Base-by-base conservation (phyloP, 2,888 invertebrate species). In the Schrankia costaestrigalis region DNA sequence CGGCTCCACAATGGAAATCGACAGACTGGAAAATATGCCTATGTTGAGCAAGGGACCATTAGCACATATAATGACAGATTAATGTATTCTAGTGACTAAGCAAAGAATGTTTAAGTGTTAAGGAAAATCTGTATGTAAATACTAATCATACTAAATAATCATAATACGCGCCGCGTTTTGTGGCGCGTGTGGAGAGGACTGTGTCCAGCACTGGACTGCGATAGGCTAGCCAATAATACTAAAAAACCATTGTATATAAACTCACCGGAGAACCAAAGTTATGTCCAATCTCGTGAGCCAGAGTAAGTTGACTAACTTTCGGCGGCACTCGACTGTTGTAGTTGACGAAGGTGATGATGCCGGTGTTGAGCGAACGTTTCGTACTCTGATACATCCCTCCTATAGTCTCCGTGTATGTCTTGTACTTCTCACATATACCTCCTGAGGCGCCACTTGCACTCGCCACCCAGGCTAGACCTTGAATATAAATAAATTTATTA, bases 281-380 rank as follows among this genome's bases (percentile, higher is more conserved):
- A 75, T 99, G 99, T 2, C 99, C 99, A 56, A 96, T 96, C 85
- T 99, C 99, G 78, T 99, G 99, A 1, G 99, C 99, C 52, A 99
- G 88, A 1, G 99, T 99, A 42, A 99, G 86, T 76, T 99, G 98
- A 18, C 98, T 98, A 12, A 99, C 99, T 84, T 98, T 97, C 0
- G 98, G 97, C 35, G 99, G 98, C 35, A 99, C 99, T 19, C 97
- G 89, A 70, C 95, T 96, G 77, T 98, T 98, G 87, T 99, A 99
- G 89, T 99, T 99, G 46, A 99, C 97, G 76, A 99, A 97, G 1
- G 99, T 99, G 46, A 99, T 98, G 70, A 99, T 98, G 39, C 99
- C 99, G 0, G 99, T 99, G 87, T 99, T 99, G 23, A 99, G 90
- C 7, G 97, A 97, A 44, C 98, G 91, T 77, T 96, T 96, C 5